Evolutionary conservation across 2,113 vertebrate species (phyloP), one percentile per base, ranked within the genome.

Genomic region (Dasyprocta punctata): DNA sequence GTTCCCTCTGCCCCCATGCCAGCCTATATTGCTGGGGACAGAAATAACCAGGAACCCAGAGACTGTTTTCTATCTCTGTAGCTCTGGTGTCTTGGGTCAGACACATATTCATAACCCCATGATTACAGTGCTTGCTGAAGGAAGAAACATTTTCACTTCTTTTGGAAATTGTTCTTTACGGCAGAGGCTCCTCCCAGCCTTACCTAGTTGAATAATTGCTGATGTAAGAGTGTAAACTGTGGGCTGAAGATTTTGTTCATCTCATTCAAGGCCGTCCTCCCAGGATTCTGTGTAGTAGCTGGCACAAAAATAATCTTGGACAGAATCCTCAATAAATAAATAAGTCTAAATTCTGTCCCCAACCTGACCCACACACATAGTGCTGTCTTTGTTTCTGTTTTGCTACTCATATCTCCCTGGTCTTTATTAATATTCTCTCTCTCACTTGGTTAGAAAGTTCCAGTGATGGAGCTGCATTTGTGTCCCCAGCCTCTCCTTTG

Each of bases 221-320:
- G 61, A 41, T 0, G 3, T 49, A 28, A 88, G 61, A 67, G 30
- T 30, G 13, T 7, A 28, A 44, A 90, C 58, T 1, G 47, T 10
- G 14, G 14, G 44, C 6, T 7, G 24, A 54, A 5, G 26, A 30
- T 69, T 61, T 60, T 52, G 67, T 28, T 41, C 47, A 0, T 47
- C 0, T 19, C 5, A 6, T 60, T 71, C 20, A 20, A 9, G 20
- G 26, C 41, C 3, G 4, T 38, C 0, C 9, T 44, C 78, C 60
- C 33, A 20, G 33, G 28, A 52, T 19, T 54, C 41, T 36, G 44
- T 6, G 14, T 38, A 38, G 7, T 0, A 2, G 7, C 38, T 22
- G 16, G 44, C 49, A 28, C 67, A 24, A 33, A 69, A 41, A 17
- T 26, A 36, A 38, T 17, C 26, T 3, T 22, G 11, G n/a, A 24